Evolutionary conservation across 2,888 invertebrate species (phyloP).

Genomic region (Aphrophora alni): DNA sequence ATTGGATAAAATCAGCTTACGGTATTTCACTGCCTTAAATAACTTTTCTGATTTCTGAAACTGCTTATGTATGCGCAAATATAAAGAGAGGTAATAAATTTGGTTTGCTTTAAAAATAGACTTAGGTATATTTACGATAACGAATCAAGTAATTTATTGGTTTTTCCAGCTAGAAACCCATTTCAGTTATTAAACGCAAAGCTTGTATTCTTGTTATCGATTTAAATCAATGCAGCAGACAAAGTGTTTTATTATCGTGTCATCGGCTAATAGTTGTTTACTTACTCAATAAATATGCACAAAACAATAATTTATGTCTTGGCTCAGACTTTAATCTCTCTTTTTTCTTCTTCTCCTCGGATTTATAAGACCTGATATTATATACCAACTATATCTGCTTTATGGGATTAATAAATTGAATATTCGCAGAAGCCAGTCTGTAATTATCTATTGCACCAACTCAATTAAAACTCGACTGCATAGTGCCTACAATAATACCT

Average conservation of each 20-base stretch:
- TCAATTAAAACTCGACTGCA: background rate
- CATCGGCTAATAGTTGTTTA: background rate
- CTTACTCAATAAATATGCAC: background rate
- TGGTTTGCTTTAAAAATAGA: too few species aligned
- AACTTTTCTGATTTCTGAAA: too few species aligned
- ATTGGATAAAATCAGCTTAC: too few species aligned
- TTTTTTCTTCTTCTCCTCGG: background rate
- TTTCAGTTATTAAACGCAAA: background rate
- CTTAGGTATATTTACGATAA: background rate
- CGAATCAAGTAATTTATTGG: background rate
- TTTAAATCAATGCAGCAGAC: background rate
- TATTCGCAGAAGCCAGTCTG: background rate
- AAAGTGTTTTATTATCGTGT: background rate
- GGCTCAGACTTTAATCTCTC: background rate
- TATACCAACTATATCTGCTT: background rate
- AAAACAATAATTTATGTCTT: background rate
- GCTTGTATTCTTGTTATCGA: background rate
- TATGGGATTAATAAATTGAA: background rate
- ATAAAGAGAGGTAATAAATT: background rate
- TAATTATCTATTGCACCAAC: constrained; percentile 4
- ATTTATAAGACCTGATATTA: background rate
- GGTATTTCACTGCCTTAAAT: too few species aligned
- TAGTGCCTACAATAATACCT: background rate
- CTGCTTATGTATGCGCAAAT: too few species aligned
- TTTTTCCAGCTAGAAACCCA: background rate